phyloP scores from a whole-genome alignment of 2,113 vertebrate genomes.

The Ptychochromis oligacanthus region DNA sequence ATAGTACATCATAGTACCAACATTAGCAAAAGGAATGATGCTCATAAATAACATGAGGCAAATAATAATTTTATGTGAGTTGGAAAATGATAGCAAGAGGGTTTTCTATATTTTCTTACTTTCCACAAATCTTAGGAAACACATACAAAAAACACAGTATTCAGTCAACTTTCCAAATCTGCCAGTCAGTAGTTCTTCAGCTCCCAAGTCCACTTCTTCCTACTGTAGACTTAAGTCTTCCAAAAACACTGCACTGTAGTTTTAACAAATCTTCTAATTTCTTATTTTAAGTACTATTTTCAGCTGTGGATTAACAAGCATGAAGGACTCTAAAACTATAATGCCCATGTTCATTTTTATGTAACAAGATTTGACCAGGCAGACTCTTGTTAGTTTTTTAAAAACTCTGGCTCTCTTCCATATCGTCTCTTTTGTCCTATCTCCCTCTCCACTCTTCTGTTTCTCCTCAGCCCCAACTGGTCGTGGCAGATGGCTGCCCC shows the following conservation, averaged over 20 bases:
- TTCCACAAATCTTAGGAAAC: neutral
- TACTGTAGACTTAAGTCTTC: neutral
- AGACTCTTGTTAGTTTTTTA: too few species aligned
- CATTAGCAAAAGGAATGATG: neutral
- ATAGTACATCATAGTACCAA: fast-evolving
- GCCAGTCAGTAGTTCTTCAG: neutral
- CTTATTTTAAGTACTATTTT: neutral
- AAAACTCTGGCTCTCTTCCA: too few species aligned
- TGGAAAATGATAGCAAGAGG: neutral
- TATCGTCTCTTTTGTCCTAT: too few species aligned
- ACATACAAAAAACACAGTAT: neutral
- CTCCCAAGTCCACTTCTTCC: neutral
- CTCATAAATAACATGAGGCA: neutral
- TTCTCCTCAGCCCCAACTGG: too few species aligned
- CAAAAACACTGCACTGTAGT: too few species aligned
- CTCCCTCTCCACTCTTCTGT: too few species aligned
- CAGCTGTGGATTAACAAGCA: neutral
- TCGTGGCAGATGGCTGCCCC: too few species aligned
- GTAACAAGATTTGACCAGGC: neutral
- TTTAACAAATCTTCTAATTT: too few species aligned
- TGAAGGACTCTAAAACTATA: neutral
- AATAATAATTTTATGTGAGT: fast-evolving
- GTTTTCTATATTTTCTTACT: neutral
- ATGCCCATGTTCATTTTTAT: neutral
- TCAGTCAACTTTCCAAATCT: neutral